Evolutionary conservation across 2,797 vertebrate species (phyloP).

Genomic region (Anomalospiza imberbis): DNA sequence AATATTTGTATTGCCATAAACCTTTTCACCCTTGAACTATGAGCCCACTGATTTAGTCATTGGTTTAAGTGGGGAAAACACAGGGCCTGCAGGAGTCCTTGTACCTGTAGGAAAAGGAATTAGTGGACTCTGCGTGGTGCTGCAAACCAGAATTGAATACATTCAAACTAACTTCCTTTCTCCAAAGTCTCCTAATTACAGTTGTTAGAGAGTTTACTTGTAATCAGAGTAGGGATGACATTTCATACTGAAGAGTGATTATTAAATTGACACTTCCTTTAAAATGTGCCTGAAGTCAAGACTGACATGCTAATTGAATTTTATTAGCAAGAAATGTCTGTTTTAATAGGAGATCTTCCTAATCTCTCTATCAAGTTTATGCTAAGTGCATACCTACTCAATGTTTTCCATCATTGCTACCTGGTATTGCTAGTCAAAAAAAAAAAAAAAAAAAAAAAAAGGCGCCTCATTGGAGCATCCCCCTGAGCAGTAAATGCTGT

Average conservation of each 20-base stretch:
- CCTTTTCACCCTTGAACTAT: not conserved
- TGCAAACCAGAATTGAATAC: not conserved
- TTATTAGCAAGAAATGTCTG: constrained; percentile 24
- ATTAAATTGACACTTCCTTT: constrained; percentile 53
- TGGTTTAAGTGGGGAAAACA: not conserved
- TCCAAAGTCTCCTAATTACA: constrained; percentile 23
- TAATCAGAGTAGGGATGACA: constrained; percentile 36
- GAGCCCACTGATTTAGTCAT: not conserved
- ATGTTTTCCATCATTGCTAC: not conserved
- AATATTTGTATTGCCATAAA: not conserved
- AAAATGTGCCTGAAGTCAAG: constrained; percentile 35
- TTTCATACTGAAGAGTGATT: constrained; percentile 28
- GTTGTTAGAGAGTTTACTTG: constrained; percentile 30
- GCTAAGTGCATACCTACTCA: not conserved
- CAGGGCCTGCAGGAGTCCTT: not conserved
- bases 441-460: not conserved
- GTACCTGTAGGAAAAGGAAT: not conserved
- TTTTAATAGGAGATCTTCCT: constrained; percentile 22
- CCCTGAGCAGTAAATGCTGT: not conserved
- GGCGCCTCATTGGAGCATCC: not conserved
- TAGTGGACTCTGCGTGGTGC: not conserved
- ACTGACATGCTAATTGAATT: constrained; percentile 40
- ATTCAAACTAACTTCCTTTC: not conserved
- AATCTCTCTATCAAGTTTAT: constrained; percentile 15
- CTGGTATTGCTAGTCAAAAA: not conserved